A percentile compares a stretch with the other conserved stretches of the same genome.
Evolutionary conservation across 2,797 vertebrate species (phyloP).

Genomic region (Fundulus diaphanus): DNA sequence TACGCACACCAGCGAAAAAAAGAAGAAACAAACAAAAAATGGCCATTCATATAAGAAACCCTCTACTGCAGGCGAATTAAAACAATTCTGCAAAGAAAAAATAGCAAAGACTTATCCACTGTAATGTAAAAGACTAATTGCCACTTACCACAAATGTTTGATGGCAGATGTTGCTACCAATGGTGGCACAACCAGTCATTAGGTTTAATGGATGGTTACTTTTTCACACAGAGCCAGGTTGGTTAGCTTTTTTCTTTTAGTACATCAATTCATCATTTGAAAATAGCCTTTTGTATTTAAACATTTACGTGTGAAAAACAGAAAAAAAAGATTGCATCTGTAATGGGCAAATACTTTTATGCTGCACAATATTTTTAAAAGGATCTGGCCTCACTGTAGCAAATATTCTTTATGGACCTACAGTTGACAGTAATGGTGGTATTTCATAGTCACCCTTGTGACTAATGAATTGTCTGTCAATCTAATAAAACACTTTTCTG

Average conservation of each 20-base stretch:
- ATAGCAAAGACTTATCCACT: too few relatives aligned
- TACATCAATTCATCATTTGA: neutral
- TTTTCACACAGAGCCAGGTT: neutral
- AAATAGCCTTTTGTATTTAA: neutral
- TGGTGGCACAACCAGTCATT: neutral
- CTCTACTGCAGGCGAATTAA: too few relatives aligned
- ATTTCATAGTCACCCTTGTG: constrained; percentile 3
- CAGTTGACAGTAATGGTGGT: neutral
- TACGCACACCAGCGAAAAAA: too few relatives aligned
- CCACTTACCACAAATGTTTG: neutral
- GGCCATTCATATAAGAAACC: too few relatives aligned
- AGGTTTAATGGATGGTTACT: neutral
- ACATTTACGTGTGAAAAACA: neutral
- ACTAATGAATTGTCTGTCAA: constrained; percentile 9
- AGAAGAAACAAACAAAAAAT: too few relatives aligned
- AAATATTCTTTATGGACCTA: constrained; percentile 8
- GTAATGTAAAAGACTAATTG: neutral
- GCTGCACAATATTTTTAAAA: neutral
- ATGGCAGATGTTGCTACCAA: neutral
- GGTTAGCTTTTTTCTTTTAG: neutral
- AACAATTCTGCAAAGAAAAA: too few relatives aligned
- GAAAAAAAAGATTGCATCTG: neutral
- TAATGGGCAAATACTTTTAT: neutral
- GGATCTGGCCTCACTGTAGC: neutral
- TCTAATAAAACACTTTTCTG: constrained; percentile 18